Conservation (phyloP, 2,797 vertebrate species). For the Rhynchotus rufescens region DNA sequence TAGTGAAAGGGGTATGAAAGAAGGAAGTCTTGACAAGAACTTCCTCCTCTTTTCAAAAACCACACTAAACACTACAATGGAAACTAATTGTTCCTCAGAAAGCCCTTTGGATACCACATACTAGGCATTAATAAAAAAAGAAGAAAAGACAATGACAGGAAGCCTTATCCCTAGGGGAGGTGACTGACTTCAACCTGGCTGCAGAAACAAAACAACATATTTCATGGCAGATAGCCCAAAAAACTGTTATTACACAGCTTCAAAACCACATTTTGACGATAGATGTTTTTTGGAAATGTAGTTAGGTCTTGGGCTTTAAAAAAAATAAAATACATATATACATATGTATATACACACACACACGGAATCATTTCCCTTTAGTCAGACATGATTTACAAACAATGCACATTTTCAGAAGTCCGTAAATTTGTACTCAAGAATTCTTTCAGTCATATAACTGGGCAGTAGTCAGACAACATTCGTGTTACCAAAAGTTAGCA, state of each 20-base stretch:
- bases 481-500: neutral
- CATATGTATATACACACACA: neutral
- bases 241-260: neutral
- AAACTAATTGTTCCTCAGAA: neutral
- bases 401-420: slow-evolving; percentile 11
- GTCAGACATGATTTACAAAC: neutral
- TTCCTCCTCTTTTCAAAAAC: slow-evolving; percentile 3
- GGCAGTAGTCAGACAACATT: slow-evolving; percentile 26
- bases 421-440: neutral
- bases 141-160: neutral
- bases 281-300: slow-evolving; percentile 43
- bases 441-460: slow-evolving; percentile 1
- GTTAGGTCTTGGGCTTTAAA: neutral
- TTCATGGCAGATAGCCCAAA: neutral
- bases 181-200: neutral
- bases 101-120: neutral
- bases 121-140: neutral
- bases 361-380: neutral
- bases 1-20: neutral
- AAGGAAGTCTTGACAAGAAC: neutral
- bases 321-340: neutral
- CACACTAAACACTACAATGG: neutral
- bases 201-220: neutral
- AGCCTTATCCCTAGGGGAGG: neutral
- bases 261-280: slow-evolving; percentile 22